Percentiles rank a stretch among this genome's conserved stretches.
phyloP scores from a whole-genome alignment of 2,888 invertebrate species.

The Drosophila emarginata region DNA sequence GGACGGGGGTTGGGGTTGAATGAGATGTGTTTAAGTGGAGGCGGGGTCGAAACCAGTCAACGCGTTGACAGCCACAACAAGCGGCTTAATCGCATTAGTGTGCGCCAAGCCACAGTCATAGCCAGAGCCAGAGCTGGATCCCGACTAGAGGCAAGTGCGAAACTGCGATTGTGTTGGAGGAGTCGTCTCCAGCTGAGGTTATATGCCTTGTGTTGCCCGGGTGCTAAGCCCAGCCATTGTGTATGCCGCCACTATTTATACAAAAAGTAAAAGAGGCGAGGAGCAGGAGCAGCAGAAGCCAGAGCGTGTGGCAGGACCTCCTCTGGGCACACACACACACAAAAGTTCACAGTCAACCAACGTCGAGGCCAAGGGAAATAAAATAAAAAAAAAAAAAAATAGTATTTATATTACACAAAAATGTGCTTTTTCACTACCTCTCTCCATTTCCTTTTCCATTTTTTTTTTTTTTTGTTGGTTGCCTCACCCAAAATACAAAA shows the following conservation, averaged over 20 bases:
- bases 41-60: constrained; percentile 60
- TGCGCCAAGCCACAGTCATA: constrained; percentile 32
- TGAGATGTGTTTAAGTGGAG: too few relatives aligned
- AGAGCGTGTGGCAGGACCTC: constrained; percentile 46
- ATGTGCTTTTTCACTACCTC: constrained; percentile 16
- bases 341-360: constrained; percentile 45
- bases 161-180: constrained; percentile 68
- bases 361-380: constrained; percentile 17
- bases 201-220: neutral
- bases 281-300: constrained; percentile 16
- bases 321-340: constrained; percentile 27
- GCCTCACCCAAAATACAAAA: constrained; percentile 23
- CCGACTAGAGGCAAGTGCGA: constrained; percentile 48
- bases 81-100: constrained; percentile 80
- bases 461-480: constrained; percentile 43
- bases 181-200: constrained; percentile 45
- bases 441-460: neutral
- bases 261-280: constrained; percentile 49
- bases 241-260: constrained; percentile 66
- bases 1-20: neutral
- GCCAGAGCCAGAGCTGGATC: constrained; percentile 8
- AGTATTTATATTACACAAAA: constrained; percentile 73
- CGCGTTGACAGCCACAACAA: constrained; percentile 80
- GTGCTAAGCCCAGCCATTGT: constrained; percentile 67
- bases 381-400: constrained; percentile 40